Evolutionary conservation across 2,888 invertebrate species (phyloP), one percentile per base, ranked within the genome.

Genomic region (Petrolisthes cinctipes): DNA sequence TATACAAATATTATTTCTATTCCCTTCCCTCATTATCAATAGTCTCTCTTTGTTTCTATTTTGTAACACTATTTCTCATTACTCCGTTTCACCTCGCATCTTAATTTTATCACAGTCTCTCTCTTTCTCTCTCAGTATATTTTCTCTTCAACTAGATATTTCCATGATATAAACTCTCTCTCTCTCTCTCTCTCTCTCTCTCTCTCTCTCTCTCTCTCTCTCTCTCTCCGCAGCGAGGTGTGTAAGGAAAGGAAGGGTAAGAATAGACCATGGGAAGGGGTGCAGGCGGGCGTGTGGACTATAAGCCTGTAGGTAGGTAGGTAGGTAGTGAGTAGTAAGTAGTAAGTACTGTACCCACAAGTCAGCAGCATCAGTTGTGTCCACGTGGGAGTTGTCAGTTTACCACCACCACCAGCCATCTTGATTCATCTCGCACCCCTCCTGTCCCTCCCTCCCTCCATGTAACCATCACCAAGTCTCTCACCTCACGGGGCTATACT

Each of bases 341-440:
- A 37, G 73, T 17, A 73, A 37, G 80, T 20, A 7, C 37, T 37
- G 37, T 37, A 6, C 80, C 71, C 85, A 71, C 80, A 81, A 73
- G 85, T 78, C 85, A 80, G 85, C 80, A 61, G 82, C 85, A 80
- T 80, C 80, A 61, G 82, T 83, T 83, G 84, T 84, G 80, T 68
- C 80, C 80, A 85, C 85, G 85, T 85, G 85, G 73, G 80, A 73
- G 85, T 85, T 85, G 85, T 85, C 85, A 81, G 73, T 76, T 85
- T 71, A 66, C 79, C 85, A 71, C 80, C 85, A 37, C 80, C 80
- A 76, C 76, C 83, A 57, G 71, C 83, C 76, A 66, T 71, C 80
- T 57, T 85, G 79, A 79, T 66, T 71, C 79, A 68, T 79, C 79
- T 17, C 37, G 57, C 54, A 11, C 20, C 56, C 54, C 20, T 14